Percentiles rank a stretch among this genome's conserved stretches.
These are phyloP conservation scores for Melanotaenia parkinsoni DNA, from an alignment of 2,797 vertebrate genomes.

Conservation along the genomic window DNA sequence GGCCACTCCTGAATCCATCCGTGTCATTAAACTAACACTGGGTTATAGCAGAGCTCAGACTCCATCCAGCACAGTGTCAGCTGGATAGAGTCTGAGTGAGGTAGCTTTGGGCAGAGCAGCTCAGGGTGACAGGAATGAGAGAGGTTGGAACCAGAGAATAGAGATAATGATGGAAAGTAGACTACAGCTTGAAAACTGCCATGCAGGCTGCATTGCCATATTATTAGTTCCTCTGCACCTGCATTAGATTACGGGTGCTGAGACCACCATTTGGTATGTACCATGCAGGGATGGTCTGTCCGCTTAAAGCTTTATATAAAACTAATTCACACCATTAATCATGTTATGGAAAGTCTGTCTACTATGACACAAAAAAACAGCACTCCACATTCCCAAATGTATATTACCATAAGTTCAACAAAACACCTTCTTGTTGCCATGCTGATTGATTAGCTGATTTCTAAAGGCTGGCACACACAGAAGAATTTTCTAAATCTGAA, in stretches of 20 bases:
- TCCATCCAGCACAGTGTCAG: constrained; percentile 36
- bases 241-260: neutral
- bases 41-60: constrained; percentile 65
- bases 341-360: neutral
- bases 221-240: constrained; percentile 1
- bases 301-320: neutral
- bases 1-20: constrained; percentile 51
- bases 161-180: constrained; percentile 37
- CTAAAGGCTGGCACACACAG: too few species aligned
- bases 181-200: constrained; percentile 13
- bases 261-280: neutral
- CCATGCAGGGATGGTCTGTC: neutral
- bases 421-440: neutral
- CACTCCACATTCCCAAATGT: neutral
- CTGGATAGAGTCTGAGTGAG: neutral
- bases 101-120: constrained; percentile 44
- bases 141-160: constrained; percentile 25
- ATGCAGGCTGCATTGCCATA: neutral
- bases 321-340: neutral
- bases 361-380: neutral
- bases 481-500: too few species aligned
- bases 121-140: constrained; percentile 26
- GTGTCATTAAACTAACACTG: constrained; percentile 53
- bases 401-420: neutral
- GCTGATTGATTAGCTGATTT: neutral